Evolutionary conservation across 1,140 invertebrate species (phyloP), one percentile per base, ranked within the genome.

Genomic region (Euura lappo): DNA sequence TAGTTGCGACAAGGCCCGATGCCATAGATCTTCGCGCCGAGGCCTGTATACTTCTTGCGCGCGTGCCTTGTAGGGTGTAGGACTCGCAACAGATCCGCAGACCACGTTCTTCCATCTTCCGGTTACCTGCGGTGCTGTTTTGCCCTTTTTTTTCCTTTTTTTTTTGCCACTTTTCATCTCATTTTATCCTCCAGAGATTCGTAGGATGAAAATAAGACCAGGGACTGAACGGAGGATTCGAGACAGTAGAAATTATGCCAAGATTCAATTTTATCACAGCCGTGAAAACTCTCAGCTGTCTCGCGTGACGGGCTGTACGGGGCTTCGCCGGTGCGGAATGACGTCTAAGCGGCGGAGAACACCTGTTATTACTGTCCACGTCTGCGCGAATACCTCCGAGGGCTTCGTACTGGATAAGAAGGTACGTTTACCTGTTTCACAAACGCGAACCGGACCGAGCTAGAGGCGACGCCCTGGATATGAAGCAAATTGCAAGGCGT

Each of bases 31-130:
- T 60, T 60, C 51, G 51, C 51, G 51, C 51, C 8, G 10, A 8
- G 51, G 51, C 51, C 51, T 60, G 10, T 60, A 8, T 60, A 60
- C 8, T 60, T 60, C 51, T 60, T 60, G 51, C 51, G 51, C 51
- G 51, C 51, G 51, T 60, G 51, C 51, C 51, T 60, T 60, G 51
- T 60, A 60, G 51, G 51, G 51, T 60, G 51, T 60, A 8, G 51
- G 51, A 60, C 51, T 60, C 51, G 51, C 2, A 0, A 28, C 28
- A 28, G 51, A 60, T n/a, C 13, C 51, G 51, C 51, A 60, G 8
- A n/a, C 5, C 51, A 6, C 51, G 51, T 60, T n/a, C 13, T n/a
- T 60, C 51, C 13, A 8, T 51, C 7, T 51, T n/a, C n/a, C 47
- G 7, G 7, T 51, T 51, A 8, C 7, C n/a, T 51, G 11, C 28